These are phyloP conservation scores for Hexactinellida sp. DNA, from an alignment of 37 sponge, comb jelly and placozoan species.

Conservation along the genomic window DNA sequence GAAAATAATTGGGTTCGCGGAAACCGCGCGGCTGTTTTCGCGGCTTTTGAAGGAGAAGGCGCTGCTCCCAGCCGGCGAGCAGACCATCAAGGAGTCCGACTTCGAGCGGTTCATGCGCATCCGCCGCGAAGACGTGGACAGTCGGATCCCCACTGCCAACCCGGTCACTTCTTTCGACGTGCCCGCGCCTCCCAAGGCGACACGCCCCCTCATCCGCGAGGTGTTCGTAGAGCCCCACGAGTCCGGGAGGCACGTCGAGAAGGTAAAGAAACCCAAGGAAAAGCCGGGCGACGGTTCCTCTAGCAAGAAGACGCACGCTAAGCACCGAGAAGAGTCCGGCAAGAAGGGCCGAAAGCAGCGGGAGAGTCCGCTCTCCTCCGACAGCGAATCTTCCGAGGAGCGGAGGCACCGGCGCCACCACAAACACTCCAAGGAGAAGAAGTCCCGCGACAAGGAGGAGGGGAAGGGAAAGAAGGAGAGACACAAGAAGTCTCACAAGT, in stretches of 20 bases:
- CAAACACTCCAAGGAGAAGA: not conserved
- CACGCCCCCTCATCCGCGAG: not conserved
- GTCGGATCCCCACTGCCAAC: not conserved
- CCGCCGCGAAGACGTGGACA: slow-evolving; percentile 14
- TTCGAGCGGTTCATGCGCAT: not conserved
- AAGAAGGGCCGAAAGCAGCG: not conserved
- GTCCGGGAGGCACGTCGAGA: not conserved
- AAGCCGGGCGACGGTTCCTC: not conserved
- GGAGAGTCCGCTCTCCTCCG: not conserved
- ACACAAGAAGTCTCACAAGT: not conserved
- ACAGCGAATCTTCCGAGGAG: not conserved
- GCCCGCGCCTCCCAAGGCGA: not conserved
- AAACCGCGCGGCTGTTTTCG: not conserved
- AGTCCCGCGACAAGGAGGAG: not conserved
- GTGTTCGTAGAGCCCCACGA: not conserved
- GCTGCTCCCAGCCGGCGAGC: not conserved
- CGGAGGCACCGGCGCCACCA: not conserved
- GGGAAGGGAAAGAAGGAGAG: not conserved
- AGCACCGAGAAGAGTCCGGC: not conserved
- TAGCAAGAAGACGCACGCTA: not conserved
- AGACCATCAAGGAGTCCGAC: not conserved
- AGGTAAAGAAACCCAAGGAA: not conserved
- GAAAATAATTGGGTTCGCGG: not conserved
- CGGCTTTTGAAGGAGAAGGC: not conserved
- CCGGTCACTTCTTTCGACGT: not conserved